A percentile compares a stretch with the other conserved stretches of the same genome.
These are phyloP conservation scores for Hirtodrosophila trivittata DNA, from an alignment of 2,888 invertebrate species.

Conservation along the genomic window DNA sequence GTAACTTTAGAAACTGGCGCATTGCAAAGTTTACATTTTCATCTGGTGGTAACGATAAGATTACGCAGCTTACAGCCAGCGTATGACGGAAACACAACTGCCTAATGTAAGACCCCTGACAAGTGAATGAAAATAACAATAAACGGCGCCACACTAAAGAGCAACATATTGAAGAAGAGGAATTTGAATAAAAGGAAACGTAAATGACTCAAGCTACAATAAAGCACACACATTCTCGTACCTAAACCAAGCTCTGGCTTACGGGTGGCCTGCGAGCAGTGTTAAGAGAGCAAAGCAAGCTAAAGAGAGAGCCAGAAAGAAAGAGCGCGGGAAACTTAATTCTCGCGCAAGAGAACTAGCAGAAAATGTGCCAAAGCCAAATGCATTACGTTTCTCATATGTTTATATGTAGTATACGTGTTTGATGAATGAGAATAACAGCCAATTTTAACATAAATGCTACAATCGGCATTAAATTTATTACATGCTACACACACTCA, in stretches of 20 bases:
- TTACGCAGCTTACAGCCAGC: constrained; percentile 35
- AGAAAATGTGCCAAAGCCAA: constrained; percentile 42
- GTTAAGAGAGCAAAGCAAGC: constrained; percentile 1
- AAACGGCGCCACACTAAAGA: background rate
- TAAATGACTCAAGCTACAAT: background rate
- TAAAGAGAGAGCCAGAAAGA: constrained; percentile 17
- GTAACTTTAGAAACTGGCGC: constrained; percentile 27
- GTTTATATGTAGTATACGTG: constrained; percentile 15
- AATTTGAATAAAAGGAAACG: no score
- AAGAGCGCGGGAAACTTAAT: no score
- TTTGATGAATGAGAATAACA: constrained; percentile 28
- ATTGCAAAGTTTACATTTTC: constrained; percentile 26
- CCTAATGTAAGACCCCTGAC: no score
- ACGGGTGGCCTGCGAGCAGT: constrained; percentile 40
- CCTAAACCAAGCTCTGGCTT: constrained; percentile 21
- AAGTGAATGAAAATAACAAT: background rate
- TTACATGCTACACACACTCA: constrained; percentile 22
- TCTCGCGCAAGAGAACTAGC: constrained; percentile 5
- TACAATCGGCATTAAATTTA: constrained; percentile 38
- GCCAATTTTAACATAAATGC: constrained; percentile 42
- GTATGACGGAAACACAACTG: background rate
- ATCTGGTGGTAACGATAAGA: constrained; percentile 51
- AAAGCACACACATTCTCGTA: constrained; percentile 7
- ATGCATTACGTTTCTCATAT: constrained; percentile 31
- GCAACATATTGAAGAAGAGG: no score